Percentiles rank a stretch among this genome's conserved stretches.
Evolutionary conservation across 2,888 invertebrate genomes (phyloP).

Genomic region (Drosophila lacicola): DNA sequence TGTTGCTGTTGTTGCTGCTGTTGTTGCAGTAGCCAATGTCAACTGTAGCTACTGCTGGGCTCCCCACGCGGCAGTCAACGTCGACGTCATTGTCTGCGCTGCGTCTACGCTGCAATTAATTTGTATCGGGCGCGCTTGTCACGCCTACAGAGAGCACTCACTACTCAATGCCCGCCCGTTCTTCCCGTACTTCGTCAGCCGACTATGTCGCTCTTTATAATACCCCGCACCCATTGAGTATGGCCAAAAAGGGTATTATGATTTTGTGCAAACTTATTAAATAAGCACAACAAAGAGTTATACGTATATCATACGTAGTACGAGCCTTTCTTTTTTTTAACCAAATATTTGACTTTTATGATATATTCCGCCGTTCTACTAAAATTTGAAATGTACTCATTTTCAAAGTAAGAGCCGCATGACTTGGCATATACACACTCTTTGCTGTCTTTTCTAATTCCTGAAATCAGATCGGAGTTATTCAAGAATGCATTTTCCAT

Average conservation of each 20-base stretch:
- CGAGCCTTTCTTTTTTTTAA: too few relatives aligned
- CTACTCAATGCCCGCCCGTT: slow-evolving; percentile 9
- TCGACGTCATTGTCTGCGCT: slow-evolving; percentile 44
- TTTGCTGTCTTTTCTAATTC: too few relatives aligned
- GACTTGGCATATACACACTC: too few relatives aligned
- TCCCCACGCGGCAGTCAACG: slow-evolving; percentile 35
- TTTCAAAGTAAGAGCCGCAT: too few relatives aligned
- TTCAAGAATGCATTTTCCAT: too few relatives aligned
- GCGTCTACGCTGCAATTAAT: slow-evolving; percentile 69
- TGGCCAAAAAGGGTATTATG: not conserved
- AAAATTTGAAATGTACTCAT: too few relatives aligned
- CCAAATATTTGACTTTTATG: too few relatives aligned
- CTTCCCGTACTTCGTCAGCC: too few relatives aligned
- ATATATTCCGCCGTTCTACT: too few relatives aligned
- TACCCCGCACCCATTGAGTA: not conserved
- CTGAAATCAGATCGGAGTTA: too few relatives aligned
- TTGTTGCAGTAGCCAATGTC: slow-evolving; percentile 41
- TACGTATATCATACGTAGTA: too few relatives aligned
- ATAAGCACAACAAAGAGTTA: too few relatives aligned
- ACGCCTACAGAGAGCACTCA: slow-evolving; percentile 48
- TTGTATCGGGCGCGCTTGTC: slow-evolving; percentile 59
- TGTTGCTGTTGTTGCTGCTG: not conserved
- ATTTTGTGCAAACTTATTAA: not conserved
- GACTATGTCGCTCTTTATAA: not conserved
- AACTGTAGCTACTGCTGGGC: slow-evolving; percentile 28